phyloP scores from a whole-genome alignment of 1,140 invertebrate genomes.

The Drosophila repleta region DNA sequence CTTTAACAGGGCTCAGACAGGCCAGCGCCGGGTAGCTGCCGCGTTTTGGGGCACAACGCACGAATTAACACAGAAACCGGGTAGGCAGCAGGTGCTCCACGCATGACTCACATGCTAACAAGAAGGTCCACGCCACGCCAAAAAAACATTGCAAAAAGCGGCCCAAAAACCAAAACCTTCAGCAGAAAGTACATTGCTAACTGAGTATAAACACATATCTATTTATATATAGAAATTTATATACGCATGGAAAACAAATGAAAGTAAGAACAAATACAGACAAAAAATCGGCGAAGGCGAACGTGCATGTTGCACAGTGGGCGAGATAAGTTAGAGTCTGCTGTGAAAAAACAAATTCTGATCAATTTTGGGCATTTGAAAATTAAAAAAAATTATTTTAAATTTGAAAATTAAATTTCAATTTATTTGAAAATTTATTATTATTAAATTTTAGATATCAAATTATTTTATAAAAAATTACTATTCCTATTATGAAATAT shows the following conservation, averaged over 20 bases:
- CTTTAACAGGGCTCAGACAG: slow-evolving; percentile 69
- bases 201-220: slow-evolving; percentile 8
- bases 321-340: background rate
- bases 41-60: slow-evolving; percentile 62
- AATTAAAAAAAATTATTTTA: too few relatives aligned
- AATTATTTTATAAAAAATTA: too few relatives aligned
- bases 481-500: too few relatives aligned
- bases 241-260: slow-evolving; percentile 57
- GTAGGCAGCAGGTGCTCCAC: slow-evolving; percentile 62
- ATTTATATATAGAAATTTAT: slow-evolving; percentile 14
- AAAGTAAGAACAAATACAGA: slow-evolving; percentile 29
- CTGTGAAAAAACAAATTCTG: too few relatives aligned
- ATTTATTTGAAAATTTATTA: too few relatives aligned
- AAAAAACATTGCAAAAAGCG: slow-evolving; percentile 6
- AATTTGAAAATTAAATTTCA: too few relatives aligned
- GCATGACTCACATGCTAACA: slow-evolving; percentile 70
- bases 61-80: slow-evolving; percentile 69
- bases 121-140: background rate
- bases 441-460: too few relatives aligned
- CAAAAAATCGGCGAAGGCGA: background rate
- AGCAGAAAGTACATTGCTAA: slow-evolving; percentile 21
- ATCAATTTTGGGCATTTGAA: too few relatives aligned
- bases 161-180: slow-evolving; percentile 11
- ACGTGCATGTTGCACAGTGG: slow-evolving; percentile 1
- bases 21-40: slow-evolving; percentile 43